Conservation (phyloP, 92 coral and sea anemone species). For the Pocillopora meandrina region DNA sequence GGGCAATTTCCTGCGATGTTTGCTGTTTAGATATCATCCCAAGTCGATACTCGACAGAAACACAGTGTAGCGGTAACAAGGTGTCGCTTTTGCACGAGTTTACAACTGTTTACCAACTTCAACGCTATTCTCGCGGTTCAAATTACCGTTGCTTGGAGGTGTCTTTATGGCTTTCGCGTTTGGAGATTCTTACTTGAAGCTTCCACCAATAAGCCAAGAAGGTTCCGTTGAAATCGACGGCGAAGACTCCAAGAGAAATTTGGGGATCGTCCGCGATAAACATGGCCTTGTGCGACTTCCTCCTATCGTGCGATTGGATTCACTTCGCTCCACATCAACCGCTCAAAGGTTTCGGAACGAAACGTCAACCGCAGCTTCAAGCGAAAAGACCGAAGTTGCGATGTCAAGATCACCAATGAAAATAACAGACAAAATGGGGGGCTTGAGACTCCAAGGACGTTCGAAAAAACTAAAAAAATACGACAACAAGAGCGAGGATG, state of each 20-base stretch:
- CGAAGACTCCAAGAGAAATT: conserved; percentile 24
- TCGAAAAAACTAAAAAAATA: conserved; percentile 6
- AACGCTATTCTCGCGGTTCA: conserved; percentile 3
- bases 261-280: conserved; percentile 63
- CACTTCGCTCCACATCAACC: conserved; percentile 39
- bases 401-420: background rate
- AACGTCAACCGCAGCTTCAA: background rate
- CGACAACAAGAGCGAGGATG: conserved; percentile 11
- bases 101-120: conserved; percentile 18
- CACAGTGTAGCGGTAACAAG: background rate
- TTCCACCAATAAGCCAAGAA: conserved; percentile 76
- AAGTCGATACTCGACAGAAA: background rate
- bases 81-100: background rate
- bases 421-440: conserved; percentile 10
- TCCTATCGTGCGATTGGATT: conserved; percentile 76
- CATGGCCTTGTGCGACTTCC: conserved; percentile 86
- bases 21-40: background rate
- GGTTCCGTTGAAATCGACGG: conserved; percentile 37
- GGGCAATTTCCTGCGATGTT: background rate
- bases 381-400: background rate
- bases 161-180: conserved; percentile 66
- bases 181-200: conserved; percentile 72
- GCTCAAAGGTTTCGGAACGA: conserved; percentile 6
- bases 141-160: background rate
- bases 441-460: background rate